Percentiles rank a stretch among this genome's conserved stretches.
These are phyloP conservation scores for Ophiothrix spiculata DNA, from an alignment of 35 echinoderm and acorn worm species.

Conservation along the genomic window DNA sequence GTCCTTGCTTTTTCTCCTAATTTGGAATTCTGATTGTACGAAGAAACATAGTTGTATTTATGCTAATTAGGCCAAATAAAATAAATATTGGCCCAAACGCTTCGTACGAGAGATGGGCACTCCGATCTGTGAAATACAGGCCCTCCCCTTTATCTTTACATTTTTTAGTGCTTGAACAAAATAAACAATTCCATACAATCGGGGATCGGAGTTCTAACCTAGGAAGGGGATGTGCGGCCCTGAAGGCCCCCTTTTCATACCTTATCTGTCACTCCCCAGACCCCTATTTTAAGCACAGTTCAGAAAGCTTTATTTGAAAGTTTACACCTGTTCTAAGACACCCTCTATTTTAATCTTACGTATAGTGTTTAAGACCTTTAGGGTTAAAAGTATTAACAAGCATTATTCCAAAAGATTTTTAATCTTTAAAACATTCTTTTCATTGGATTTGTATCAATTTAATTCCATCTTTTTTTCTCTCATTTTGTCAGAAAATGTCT, in stretches of 20 bases:
- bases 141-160: neutral
- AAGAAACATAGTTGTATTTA: no score
- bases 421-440: neutral
- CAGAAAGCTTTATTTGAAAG: neutral
- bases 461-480: neutral
- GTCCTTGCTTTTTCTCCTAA: no score
- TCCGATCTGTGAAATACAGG: no score
- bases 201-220: neutral
- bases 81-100: neutral
- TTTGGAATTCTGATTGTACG: no score
- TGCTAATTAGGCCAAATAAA: neutral
- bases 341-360: neutral
- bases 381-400: neutral
- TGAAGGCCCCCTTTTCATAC: no score
- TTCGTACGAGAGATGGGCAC: no score
- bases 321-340: neutral
- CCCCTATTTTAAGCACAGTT: neutral
- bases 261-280: no score
- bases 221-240: no score
- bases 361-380: neutral
- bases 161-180: neutral
- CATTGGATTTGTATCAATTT: neutral
- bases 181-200: neutral
- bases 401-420: neutral
- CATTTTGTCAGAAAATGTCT: slow-evolving; percentile 35